phyloP scores from a whole-genome alignment of 92 coral and sea anemone species.

The Pocillopora grandis region DNA sequence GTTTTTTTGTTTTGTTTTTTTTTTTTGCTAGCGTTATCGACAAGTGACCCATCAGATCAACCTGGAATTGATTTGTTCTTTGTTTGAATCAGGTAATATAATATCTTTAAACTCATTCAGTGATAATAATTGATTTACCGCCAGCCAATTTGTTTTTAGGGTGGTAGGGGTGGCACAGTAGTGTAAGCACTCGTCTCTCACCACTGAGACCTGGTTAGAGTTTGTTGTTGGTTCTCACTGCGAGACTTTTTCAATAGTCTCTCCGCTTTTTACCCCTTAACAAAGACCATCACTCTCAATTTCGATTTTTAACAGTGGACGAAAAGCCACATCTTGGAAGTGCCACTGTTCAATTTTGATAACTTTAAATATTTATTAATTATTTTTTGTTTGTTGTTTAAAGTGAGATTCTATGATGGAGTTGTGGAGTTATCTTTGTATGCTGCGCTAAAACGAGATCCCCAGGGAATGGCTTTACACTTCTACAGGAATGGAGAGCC shows the following conservation, averaged over 20 bases:
- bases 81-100: slow-evolving; percentile 89
- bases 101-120: too few relatives aligned
- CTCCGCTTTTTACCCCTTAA: too few relatives aligned
- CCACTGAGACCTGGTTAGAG: too few relatives aligned
- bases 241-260: too few relatives aligned
- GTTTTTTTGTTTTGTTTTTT: not conserved
- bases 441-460: slow-evolving; percentile 86
- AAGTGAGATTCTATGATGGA: slow-evolving; percentile 91
- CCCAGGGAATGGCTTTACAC: slow-evolving; percentile 91
- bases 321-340: too few relatives aligned
- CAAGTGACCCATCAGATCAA: slow-evolving; percentile 94
- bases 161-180: too few relatives aligned
- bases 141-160: too few relatives aligned
- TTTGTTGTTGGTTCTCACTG: too few relatives aligned
- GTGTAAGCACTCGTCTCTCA: too few relatives aligned
- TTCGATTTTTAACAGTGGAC: too few relatives aligned
- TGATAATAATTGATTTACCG: too few relatives aligned
- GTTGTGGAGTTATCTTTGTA: slow-evolving; percentile 81
- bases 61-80: slow-evolving; percentile 78
- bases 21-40: slow-evolving; percentile 77
- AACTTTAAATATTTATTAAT: not conserved
- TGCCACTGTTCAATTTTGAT: not conserved
- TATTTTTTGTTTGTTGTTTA: not conserved
- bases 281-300: too few relatives aligned
- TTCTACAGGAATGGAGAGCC: slow-evolving; percentile 90